phyloP scores from a whole-genome alignment of 2,113 vertebrate species.

The Pangasianodon gigas region DNA sequence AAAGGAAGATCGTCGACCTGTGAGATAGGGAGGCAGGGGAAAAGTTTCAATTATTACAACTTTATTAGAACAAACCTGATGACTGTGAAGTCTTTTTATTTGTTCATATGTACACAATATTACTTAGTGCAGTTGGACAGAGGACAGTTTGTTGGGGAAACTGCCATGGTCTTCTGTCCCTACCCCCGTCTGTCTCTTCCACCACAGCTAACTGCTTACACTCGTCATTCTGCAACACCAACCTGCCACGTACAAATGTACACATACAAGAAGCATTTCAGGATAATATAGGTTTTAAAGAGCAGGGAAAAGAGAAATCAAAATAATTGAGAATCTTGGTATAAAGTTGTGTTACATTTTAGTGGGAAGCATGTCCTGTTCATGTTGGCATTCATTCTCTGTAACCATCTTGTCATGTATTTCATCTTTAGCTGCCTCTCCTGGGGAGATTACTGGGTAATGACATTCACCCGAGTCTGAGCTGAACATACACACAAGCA shows the following conservation, averaged over 20 bases:
- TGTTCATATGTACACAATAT: slow-evolving; percentile 21
- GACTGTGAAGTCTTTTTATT: neutral
- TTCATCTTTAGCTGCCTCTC: slow-evolving; percentile 84
- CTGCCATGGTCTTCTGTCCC: slow-evolving; percentile 73
- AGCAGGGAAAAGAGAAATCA: neutral
- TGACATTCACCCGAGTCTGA: slow-evolving; percentile 89
- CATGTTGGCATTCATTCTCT: slow-evolving; percentile 83
- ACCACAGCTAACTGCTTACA: slow-evolving; percentile 87
- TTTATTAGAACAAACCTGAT: neutral
- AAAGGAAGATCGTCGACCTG: slow-evolving; percentile 94
- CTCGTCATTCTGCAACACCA: slow-evolving; percentile 89
- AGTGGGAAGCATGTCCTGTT: slow-evolving; percentile 85
- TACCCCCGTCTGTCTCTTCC: slow-evolving; percentile 71
- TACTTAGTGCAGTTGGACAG: slow-evolving; percentile 90
- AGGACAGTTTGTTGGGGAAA: slow-evolving; percentile 89
- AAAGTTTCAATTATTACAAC: neutral
- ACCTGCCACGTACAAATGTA: slow-evolving; percentile 72
- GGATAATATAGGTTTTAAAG: neutral
- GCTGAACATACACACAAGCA: slow-evolving; percentile 66
- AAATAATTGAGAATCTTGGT: neutral
- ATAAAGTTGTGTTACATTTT: slow-evolving; percentile 80
- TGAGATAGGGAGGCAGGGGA: neutral
- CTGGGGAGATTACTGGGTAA: slow-evolving; percentile 83
- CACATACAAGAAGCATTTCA: neutral
- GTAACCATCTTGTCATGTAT: slow-evolving; percentile 79